Base-by-base conservation (phyloP, 2,113 vertebrate genomes). In the Barnardius zonarius region DNA sequence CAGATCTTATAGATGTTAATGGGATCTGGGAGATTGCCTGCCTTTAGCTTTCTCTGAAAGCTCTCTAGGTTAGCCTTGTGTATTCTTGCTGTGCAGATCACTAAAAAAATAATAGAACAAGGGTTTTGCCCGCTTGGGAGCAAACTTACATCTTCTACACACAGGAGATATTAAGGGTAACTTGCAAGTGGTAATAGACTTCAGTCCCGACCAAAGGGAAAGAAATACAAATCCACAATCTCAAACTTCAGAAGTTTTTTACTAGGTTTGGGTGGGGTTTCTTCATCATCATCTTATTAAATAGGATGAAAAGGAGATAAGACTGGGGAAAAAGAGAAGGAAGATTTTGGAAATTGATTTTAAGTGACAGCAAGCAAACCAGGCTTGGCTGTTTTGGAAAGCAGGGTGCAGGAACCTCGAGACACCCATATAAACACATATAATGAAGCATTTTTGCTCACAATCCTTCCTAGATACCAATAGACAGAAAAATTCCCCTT, bases 401-500 rank as follows among this genome's bases (percentile, higher is more conserved):
- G 51, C 20, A 61, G 24, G 5, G 28, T 25, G 28, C 2, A 2
- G 33, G 44, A 33, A 81, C 31, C 61, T 77, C 0, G 0, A 90
- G 73, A 49, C 33, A 55, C 52, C 13, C 44, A 27, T 49, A 17
- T 59, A 74, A 70, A 27, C 6, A 49, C 6, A 11, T 24, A 33
- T 1, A 73, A 55, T 15, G 14, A 88, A 28, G 23, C 31, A 30
- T 41, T 69, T 39, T 93, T 52, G 14, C 24, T 84, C 44, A 15
- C 1, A 0, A 22, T 61, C 94, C 44, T 84, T 80, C 61, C 24
- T 54, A 69, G 46, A 15, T 64, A 73, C 30, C 54, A 83, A 90
- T 59, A 81, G 76, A 63, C 23, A 85, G 19, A 76, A 80, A 78
- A 92, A 84, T 77, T 70, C 80, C 61, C 83, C 57, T 69, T 52